Percentiles rank a stretch among this genome's conserved stretches.
These are phyloP conservation scores for Silurus glanis DNA, from an alignment of 2,113 vertebrate genomes.

Conservation along the genomic window DNA sequence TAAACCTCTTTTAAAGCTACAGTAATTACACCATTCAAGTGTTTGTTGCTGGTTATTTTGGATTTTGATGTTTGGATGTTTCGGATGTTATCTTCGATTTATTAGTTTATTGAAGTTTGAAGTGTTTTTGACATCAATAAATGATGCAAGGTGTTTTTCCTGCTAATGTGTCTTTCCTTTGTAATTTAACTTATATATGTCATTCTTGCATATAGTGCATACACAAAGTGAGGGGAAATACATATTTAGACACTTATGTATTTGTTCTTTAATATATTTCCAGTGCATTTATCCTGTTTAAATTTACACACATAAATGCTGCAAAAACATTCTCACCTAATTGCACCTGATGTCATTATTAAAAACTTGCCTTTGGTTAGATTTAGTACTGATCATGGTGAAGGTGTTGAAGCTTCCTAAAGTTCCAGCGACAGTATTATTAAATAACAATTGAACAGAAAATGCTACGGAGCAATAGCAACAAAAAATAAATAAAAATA, in stretches of 20 bases:
- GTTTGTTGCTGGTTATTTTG: slow-evolving; percentile 13
- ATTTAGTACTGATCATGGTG: not conserved
- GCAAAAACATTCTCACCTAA: not conserved
- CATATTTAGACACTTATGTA: not conserved
- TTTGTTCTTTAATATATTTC: not conserved
- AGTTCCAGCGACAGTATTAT: not conserved
- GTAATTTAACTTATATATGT: not conserved
- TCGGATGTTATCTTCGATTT: not conserved
- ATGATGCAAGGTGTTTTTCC: slow-evolving; percentile 7
- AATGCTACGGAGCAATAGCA: not conserved
- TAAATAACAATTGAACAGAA: not conserved
- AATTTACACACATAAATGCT: not conserved
- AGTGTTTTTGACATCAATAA: slow-evolving; percentile 41
- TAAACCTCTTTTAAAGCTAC: not conserved
- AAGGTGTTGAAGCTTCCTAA: not conserved
- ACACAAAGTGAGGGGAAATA: not conserved
- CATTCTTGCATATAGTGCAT: not conserved
- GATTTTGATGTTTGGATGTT: not conserved
- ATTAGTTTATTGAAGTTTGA: slow-evolving; percentile 32
- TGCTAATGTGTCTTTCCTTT: not conserved
- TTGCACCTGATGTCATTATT: not conserved
- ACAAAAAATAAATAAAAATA: not conserved
- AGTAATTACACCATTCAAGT: not conserved
- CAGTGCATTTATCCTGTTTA: not conserved
- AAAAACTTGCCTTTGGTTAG: not conserved